Base-by-base conservation (phyloP, 2,888 invertebrate genomes). In the Heteromurus nitidus region DNA sequence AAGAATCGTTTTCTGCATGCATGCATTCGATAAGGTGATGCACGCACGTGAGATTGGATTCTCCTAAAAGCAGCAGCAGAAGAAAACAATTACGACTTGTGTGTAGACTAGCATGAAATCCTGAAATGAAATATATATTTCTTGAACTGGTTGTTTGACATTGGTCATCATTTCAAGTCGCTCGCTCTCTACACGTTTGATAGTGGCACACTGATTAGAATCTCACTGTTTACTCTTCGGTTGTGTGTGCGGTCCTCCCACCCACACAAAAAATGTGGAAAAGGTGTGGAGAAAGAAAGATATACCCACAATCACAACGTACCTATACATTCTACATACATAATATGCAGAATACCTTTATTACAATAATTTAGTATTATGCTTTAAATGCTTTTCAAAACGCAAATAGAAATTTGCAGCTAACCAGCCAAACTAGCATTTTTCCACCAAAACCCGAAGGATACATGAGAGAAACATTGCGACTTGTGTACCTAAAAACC, bases 261-360 rank as follows among this genome's bases (percentile, higher is more conserved):
- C 42, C 55, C 16, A 65, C 74, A 65, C 58, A 72, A 42, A 50
- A 30, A 65, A 74, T 30, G 64, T 50, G 62, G 36, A 50, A 24
- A 42, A 74, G 65, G 65, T 55, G 74, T 74, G 74, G 65, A 65
- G 47, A 73, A 74, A 65, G 53, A 28, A 31, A 44, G n/a, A 22
- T 26, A 31, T 64, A 31, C 24, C 26, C 44, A 74, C 65, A 74
- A 74, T 74, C 50, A 74, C 42, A 3, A 31, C 62, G 20, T 50
- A 74, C 36, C 53, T 24, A 62, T 73, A 18, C 55, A 73, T 73
- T 64, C 58, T 55, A 55, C 2, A 55, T 24, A 5, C 36, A 36
- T 5, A 36, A 9, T 36, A n/a, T n/a, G n/a, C n/a, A 36, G 7
- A 36, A 36, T 36, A 36, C 36, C 5, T 36, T 36, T 36, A 9